These are phyloP conservation scores for Polypterus senegalus DNA, from an alignment of 2,113 vertebrate species.

Conservation along the genomic window DNA sequence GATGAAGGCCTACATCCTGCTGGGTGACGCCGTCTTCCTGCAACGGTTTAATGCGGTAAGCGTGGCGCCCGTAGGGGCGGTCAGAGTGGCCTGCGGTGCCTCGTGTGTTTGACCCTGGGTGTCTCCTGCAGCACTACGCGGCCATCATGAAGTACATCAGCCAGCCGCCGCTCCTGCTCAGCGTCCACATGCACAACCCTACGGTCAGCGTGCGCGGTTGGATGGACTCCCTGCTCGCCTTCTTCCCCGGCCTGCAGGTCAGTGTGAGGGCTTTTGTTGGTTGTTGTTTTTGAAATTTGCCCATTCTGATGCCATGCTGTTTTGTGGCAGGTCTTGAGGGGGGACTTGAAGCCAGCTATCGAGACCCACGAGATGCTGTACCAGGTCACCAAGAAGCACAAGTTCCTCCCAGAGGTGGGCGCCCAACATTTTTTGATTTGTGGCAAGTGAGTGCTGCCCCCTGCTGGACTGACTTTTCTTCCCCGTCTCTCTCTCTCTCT, in stretches of 20 bases:
- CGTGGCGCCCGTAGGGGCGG: background rate
- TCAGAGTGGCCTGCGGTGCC: background rate
- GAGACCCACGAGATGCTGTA: slow-evolving; percentile 22
- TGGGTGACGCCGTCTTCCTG: slow-evolving; percentile 17
- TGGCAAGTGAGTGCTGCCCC: background rate
- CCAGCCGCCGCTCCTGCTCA: slow-evolving; percentile 18
- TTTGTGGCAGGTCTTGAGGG: slow-evolving; percentile 12
- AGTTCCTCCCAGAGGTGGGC: slow-evolving; percentile 19
- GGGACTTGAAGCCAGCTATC: slow-evolving; percentile 17
- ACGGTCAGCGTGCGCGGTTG: slow-evolving; percentile 16
- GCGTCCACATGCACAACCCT: slow-evolving; percentile 22
- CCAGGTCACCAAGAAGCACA: slow-evolving; percentile 19
- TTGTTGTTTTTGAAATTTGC: background rate
- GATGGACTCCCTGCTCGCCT: slow-evolving; percentile 21
- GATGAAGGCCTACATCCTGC: slow-evolving; percentile 21
- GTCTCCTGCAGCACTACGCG: slow-evolving; percentile 13
- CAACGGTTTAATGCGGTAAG: slow-evolving; percentile 19
- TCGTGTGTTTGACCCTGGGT: background rate
- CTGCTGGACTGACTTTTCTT: background rate
- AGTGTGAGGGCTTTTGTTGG: background rate
- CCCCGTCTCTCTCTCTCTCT: background rate
- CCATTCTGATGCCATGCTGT: background rate
- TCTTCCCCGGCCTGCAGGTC: slow-evolving; percentile 21
- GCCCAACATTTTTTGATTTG: background rate
- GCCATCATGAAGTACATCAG: slow-evolving; percentile 25